phyloP scores from a whole-genome alignment of 2,797 vertebrate species.

The Scyliorhinus canicula region DNA sequence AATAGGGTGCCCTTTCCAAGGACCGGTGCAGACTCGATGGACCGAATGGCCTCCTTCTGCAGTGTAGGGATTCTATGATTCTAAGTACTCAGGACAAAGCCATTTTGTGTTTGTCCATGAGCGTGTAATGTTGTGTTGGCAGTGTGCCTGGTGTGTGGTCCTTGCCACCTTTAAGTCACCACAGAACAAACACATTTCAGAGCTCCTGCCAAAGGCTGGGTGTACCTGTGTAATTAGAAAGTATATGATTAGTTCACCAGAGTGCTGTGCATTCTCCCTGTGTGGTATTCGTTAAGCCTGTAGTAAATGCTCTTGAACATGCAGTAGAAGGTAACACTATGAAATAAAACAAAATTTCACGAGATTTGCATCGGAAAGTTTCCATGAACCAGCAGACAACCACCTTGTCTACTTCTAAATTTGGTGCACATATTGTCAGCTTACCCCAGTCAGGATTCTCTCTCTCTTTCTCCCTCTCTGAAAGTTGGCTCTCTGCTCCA shows the following conservation, averaged over 20 bases:
- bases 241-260: background rate
- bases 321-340: background rate
- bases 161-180: background rate
- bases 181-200: background rate
- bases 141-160: background rate
- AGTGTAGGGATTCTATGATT: no score
- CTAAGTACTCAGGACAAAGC: background rate
- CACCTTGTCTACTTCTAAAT: background rate
- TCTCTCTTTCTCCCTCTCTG: background rate
- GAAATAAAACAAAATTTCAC: background rate
- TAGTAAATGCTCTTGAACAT: background rate
- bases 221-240: background rate
- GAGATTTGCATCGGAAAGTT: background rate
- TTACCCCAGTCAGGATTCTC: background rate
- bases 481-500: background rate
- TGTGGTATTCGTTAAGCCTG: background rate
- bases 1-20: no score
- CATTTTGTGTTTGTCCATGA: background rate
- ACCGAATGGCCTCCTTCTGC: no score
- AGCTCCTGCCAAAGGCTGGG: background rate
- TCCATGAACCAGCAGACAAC: background rate
- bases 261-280: background rate
- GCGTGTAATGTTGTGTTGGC: background rate
- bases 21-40: no score
- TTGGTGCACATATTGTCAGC: background rate